Conservation (phyloP, 2,797 vertebrate genomes). For the Mycteria americana region DNA sequence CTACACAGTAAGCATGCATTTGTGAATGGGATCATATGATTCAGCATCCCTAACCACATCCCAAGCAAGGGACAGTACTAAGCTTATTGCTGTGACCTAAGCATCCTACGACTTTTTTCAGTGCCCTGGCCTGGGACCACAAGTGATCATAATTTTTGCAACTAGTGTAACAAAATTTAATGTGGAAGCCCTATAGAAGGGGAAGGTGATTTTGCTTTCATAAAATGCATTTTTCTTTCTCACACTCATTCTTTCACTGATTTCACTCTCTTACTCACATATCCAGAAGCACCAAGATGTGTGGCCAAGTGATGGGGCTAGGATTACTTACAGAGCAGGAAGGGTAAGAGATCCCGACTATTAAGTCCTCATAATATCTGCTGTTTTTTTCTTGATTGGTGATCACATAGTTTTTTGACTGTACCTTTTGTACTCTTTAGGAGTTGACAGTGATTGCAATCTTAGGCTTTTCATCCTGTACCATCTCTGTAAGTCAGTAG, state of each 20-base stretch:
- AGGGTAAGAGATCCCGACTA: background rate
- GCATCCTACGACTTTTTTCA: background rate
- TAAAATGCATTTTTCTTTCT: background rate
- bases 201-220: background rate
- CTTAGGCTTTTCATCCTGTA: slow-evolving; percentile 8
- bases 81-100: background rate
- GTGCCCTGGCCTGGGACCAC: background rate
- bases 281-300: background rate
- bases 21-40: background rate
- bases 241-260: background rate
- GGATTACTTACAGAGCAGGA: background rate
- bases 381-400: background rate
- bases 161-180: background rate
- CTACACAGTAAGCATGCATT: background rate
- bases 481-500: background rate
- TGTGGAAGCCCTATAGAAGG: background rate
- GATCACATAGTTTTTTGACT: background rate
- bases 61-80: background rate
- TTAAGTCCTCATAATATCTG: background rate
- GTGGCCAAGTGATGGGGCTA: background rate
- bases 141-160: background rate
- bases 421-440: background rate
- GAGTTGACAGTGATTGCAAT: slow-evolving; percentile 32
- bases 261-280: background rate
- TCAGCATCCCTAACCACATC: background rate